Evolutionary conservation across 2,113 vertebrate genomes (phyloP).

Genomic region (Pomatostomus ruficeps): DNA sequence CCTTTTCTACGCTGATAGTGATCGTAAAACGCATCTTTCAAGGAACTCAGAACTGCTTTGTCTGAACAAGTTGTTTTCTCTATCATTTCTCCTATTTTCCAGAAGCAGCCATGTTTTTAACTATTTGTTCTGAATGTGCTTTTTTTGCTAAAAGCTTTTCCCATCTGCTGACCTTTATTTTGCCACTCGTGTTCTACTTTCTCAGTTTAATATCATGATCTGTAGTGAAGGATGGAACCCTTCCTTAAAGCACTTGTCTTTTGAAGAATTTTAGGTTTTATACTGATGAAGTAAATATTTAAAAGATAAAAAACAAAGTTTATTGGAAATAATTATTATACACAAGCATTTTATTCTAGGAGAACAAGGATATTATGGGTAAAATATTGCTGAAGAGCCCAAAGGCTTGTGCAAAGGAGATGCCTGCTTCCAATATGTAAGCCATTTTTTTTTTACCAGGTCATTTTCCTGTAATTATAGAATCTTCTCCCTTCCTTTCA

Average conservation of each 20-base stretch:
- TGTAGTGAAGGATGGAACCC: not conserved
- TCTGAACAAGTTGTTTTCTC: conserved; percentile 22
- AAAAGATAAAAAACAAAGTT: not conserved
- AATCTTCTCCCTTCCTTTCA: not conserved
- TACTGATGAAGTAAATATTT: conserved; percentile 13
- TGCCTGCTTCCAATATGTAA: not conserved
- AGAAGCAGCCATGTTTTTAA: not conserved
- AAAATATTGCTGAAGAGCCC: not conserved
- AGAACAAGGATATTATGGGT: not conserved
- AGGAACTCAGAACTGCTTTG: not conserved
- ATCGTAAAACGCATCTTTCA: not conserved
- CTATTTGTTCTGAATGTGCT: not conserved
- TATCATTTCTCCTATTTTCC: not conserved
- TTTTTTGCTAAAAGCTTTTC: conserved; percentile 25
- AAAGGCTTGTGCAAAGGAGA: not conserved
- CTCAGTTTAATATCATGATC: not conserved
- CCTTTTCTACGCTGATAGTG: not conserved
- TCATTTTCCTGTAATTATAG: not conserved
- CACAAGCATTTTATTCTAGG: not conserved
- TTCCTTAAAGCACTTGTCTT: not conserved
- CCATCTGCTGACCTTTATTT: conserved; percentile 26
- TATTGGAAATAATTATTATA: not conserved
- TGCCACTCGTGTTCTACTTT: not conserved
- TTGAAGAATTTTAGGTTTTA: conserved; percentile 8
- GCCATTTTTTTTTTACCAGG: fast-evolving